Evolutionary conservation across 2,888 invertebrate species (phyloP).

Genomic region (Lacanobia wlatinum): DNA sequence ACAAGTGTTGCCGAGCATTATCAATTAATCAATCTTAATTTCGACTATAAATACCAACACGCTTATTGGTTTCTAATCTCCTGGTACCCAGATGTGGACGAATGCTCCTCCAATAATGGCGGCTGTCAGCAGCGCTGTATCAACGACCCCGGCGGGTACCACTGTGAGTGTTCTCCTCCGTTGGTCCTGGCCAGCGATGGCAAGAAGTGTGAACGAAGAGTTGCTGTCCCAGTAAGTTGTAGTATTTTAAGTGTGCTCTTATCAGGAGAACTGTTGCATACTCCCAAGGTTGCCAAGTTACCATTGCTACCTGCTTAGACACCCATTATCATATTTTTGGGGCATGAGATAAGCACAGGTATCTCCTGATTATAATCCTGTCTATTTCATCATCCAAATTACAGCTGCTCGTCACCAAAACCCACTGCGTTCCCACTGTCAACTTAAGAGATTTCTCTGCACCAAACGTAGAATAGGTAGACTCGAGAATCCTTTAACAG

Average conservation of each 20-base stretch:
- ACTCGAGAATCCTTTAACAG: background rate
- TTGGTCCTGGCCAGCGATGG: constrained; percentile 90
- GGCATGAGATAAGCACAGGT: too few relatives aligned
- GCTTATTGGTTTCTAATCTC: background rate
- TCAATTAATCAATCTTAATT: background rate
- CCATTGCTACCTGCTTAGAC: too few relatives aligned
- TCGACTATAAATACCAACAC: background rate
- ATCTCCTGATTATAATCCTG: too few relatives aligned
- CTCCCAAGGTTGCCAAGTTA: background rate
- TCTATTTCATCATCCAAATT: too few relatives aligned
- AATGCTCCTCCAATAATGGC: constrained; percentile 90
- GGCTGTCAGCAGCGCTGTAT: constrained; percentile 92
- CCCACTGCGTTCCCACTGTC: too few relatives aligned
- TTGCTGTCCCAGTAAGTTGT: constrained; percentile 77
- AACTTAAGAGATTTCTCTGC: too few relatives aligned
- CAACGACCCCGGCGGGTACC: constrained; percentile 91
- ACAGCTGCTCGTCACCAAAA: too few relatives aligned
- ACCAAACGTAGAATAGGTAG: background rate
- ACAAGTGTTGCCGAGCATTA: too few relatives aligned
- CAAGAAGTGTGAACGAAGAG: constrained; percentile 88
- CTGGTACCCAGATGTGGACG: constrained; percentile 87
- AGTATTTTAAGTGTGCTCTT: background rate
- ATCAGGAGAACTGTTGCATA: background rate
- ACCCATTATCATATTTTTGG: too few relatives aligned
- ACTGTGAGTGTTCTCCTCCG: constrained; percentile 91